Percentiles rank a stretch among this genome's conserved stretches.
These are phyloP conservation scores for Harpalus rufipes DNA, from an alignment of 2,888 invertebrate species.

Conservation along the genomic window DNA sequence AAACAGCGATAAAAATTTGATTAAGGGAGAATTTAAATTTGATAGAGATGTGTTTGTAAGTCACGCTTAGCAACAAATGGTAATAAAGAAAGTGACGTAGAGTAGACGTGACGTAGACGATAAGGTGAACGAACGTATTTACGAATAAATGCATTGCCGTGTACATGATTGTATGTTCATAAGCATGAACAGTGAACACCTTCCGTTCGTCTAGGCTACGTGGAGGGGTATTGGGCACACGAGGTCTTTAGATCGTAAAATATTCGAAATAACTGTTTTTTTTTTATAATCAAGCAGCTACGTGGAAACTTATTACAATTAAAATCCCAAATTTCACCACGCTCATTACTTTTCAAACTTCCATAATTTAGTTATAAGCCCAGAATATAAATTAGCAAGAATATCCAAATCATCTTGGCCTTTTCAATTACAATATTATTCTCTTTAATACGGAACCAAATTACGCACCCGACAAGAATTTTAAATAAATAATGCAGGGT, in stretches of 20 bases:
- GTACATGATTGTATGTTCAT: slow-evolving; percentile 42
- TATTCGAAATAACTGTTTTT: slow-evolving; percentile 47
- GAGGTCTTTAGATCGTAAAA: slow-evolving; percentile 46
- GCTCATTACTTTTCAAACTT: background rate
- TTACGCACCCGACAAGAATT: too few species aligned
- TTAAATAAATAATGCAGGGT: too few species aligned
- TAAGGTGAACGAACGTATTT: slow-evolving; percentile 50
- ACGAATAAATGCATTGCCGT: slow-evolving; percentile 31
- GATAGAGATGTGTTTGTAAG: background rate
- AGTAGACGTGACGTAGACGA: slow-evolving; percentile 32
- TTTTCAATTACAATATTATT: background rate
- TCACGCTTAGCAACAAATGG: slow-evolving; percentile 23
- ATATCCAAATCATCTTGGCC: background rate
- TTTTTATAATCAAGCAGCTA: background rate
- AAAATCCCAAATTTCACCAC: background rate
- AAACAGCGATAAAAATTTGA: background rate
- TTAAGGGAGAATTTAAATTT: background rate
- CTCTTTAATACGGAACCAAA: background rate
- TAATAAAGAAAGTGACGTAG: slow-evolving; percentile 28
- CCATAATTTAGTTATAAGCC: background rate
- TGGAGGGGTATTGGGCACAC: slow-evolving; percentile 11
- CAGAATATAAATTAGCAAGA: background rate
- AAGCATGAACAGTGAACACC: slow-evolving; percentile 37
- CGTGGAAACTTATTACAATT: background rate
- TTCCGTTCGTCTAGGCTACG: background rate